These are phyloP conservation scores for Syngnathoides biaculeatus DNA, from an alignment of 2,113 vertebrate species.

Conservation along the genomic window DNA sequence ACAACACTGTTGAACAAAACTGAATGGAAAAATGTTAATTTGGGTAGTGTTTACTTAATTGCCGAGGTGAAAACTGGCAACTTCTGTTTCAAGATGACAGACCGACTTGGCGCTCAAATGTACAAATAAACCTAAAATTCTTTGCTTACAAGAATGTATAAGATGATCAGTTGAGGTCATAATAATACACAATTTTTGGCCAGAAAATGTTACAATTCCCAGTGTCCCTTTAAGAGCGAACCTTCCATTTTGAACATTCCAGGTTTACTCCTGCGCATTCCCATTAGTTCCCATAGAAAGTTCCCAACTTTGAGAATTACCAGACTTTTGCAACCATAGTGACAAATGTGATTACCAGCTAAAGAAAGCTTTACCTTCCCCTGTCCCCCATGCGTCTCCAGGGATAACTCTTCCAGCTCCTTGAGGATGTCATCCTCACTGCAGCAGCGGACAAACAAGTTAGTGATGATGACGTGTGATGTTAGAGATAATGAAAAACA, in stretches of 20 bases:
- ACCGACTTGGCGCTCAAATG: too few relatives aligned
- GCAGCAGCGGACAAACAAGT: slow-evolving; percentile 34
- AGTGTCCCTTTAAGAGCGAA: background rate
- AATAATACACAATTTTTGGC: too few relatives aligned
- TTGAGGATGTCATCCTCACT: slow-evolving; percentile 97
- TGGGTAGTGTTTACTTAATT: too few relatives aligned
- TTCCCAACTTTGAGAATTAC: background rate
- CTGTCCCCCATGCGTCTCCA: slow-evolving; percentile 84
- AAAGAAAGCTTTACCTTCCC: slow-evolving; percentile 60
- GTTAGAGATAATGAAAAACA: background rate
- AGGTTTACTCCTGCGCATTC: background rate
- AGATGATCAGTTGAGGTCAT: too few relatives aligned
- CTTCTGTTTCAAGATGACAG: too few relatives aligned
- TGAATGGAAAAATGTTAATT: too few relatives aligned
- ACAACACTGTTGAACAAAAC: too few relatives aligned
- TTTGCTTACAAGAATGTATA: too few relatives aligned
- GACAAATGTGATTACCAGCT: background rate
- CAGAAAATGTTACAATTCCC: too few relatives aligned
- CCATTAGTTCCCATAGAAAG: background rate
- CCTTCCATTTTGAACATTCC: background rate
- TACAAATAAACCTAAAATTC: too few relatives aligned
- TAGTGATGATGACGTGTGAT: background rate
- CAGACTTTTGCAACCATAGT: background rate
- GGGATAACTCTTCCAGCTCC: slow-evolving; percentile 89
- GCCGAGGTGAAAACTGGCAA: too few relatives aligned